A percentile compares a stretch with the other conserved stretches of the same genome.
Conservation (phyloP, 2,888 invertebrate genomes). For the Taphrorychus bicolor region DNA sequence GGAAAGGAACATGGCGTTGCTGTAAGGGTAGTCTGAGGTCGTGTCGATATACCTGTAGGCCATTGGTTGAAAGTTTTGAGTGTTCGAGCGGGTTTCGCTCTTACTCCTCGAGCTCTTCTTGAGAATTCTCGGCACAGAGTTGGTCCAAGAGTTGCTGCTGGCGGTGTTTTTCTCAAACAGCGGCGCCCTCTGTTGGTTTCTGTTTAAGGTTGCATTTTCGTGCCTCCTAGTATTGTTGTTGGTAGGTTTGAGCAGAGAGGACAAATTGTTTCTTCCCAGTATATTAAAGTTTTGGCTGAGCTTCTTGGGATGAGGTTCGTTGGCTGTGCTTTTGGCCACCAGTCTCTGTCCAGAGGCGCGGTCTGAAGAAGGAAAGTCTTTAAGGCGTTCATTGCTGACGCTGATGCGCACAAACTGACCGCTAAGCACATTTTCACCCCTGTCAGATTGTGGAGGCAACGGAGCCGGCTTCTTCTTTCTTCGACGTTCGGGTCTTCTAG, state of each 20-base stretch:
- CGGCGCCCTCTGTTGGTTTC: slow-evolving; percentile 19
- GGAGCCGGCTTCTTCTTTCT: slow-evolving; percentile 54
- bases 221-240: too few species aligned
- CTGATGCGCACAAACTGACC: slow-evolving; percentile 60
- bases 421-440: slow-evolving; percentile 53
- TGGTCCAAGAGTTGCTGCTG: slow-evolving; percentile 57
- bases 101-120: slow-evolving; percentile 50
- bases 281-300: slow-evolving; percentile 47
- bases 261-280: slow-evolving; percentile 47
- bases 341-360: slow-evolving; percentile 46
- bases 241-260: slow-evolving; percentile 48
- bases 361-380: slow-evolving; percentile 44
- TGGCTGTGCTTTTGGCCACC: slow-evolving; percentile 47
- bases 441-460: slow-evolving; percentile 47
- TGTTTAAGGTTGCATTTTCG: slow-evolving; percentile 38
- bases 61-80: slow-evolving; percentile 54
- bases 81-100: slow-evolving; percentile 51
- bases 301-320: slow-evolving; percentile 51
- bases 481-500: slow-evolving; percentile 53
- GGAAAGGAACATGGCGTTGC: slow-evolving; percentile 35
- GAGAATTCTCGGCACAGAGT: slow-evolving; percentile 55
- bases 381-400: slow-evolving; percentile 50
- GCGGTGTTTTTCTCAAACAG: slow-evolving; percentile 36
- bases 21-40: slow-evolving; percentile 47
- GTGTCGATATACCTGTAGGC: slow-evolving; percentile 60